Percentiles rank a stretch among this genome's conserved stretches.
Evolutionary conservation across 2,113 vertebrate species (phyloP).

Genomic region (Odocoileus hemionus): DNA sequence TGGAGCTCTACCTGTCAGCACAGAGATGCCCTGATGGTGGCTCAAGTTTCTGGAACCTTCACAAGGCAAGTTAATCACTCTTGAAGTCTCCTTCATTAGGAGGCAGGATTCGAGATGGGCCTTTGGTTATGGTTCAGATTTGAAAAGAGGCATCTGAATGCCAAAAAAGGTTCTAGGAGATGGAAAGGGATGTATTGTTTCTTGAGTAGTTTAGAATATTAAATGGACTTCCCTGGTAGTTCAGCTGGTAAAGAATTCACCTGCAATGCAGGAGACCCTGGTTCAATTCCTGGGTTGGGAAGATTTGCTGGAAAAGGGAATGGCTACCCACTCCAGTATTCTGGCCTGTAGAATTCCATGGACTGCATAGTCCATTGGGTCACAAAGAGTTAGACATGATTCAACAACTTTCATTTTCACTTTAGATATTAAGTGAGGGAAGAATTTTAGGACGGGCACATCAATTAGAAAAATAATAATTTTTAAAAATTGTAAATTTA

Average conservation of each 20-base stretch:
- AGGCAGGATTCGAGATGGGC: not conserved
- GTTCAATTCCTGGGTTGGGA: not conserved
- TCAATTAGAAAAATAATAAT: not conserved
- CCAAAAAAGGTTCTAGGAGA: not conserved
- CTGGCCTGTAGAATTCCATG: not conserved
- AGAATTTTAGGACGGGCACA: not conserved
- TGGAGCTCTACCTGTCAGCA: not conserved
- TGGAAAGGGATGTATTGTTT: not conserved
- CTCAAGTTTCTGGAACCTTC: not conserved
- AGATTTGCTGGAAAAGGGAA: not conserved
- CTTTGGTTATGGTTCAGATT: not conserved
- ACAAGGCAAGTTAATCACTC: not conserved
- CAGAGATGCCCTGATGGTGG: not conserved
- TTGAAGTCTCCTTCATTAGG: not conserved
- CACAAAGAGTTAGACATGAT: not conserved
- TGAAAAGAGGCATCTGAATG: not conserved
- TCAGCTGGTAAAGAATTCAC: not conserved
- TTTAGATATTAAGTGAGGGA: not conserved
- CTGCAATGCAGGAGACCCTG: not conserved
- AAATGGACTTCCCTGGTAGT: not conserved
- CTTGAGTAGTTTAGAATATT: not conserved
- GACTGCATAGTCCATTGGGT: not conserved
- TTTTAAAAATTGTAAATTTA: not conserved
- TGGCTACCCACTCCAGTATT: not conserved
- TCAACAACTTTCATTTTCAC: not conserved